Conservation (phyloP, 2,888 invertebrate genomes). For the Oxystoma pomonae region DNA sequence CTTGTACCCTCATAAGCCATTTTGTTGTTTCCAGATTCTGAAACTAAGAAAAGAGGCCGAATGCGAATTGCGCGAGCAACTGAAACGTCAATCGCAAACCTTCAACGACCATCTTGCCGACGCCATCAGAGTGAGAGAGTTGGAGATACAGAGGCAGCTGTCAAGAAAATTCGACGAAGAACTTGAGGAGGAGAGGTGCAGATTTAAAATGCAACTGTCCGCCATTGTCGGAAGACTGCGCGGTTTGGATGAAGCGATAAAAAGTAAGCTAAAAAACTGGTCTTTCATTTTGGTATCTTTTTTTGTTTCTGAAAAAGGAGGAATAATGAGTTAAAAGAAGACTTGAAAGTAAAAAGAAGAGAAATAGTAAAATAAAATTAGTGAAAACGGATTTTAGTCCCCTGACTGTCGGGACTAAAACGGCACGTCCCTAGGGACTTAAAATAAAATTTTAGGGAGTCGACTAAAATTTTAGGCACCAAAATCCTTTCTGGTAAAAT, state of each 20-base stretch:
- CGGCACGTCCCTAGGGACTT: too few relatives aligned
- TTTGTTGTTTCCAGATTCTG: constrained; percentile 52
- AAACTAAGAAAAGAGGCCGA: constrained; percentile 65
- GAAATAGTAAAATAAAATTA: too few relatives aligned
- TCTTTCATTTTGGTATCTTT: too few relatives aligned
- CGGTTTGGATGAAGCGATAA: constrained; percentile 73
- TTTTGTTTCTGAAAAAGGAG: too few relatives aligned
- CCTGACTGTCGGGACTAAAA: too few relatives aligned
- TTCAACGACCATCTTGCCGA: constrained; percentile 79
- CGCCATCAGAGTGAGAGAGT: constrained; percentile 55
- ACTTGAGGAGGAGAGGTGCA: constrained; percentile 61
- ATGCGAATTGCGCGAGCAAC: constrained; percentile 66
- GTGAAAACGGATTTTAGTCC: too few relatives aligned
- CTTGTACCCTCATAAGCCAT: too few relatives aligned
- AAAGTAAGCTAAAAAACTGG: constrained; percentile 53
- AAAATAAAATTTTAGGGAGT: too few relatives aligned
- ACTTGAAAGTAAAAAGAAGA: too few relatives aligned
- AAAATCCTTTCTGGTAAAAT: too few relatives aligned
- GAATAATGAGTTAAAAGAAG: too few relatives aligned
- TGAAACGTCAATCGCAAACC: constrained; percentile 82
- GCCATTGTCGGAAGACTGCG: constrained; percentile 68
- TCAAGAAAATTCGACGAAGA: constrained; percentile 62
- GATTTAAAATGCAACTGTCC: constrained; percentile 67
- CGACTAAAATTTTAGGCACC: too few relatives aligned
- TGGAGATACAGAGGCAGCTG: constrained; percentile 51